phyloP scores from a whole-genome alignment of 2,888 invertebrate species.

The Pomacea canaliculata region DNA sequence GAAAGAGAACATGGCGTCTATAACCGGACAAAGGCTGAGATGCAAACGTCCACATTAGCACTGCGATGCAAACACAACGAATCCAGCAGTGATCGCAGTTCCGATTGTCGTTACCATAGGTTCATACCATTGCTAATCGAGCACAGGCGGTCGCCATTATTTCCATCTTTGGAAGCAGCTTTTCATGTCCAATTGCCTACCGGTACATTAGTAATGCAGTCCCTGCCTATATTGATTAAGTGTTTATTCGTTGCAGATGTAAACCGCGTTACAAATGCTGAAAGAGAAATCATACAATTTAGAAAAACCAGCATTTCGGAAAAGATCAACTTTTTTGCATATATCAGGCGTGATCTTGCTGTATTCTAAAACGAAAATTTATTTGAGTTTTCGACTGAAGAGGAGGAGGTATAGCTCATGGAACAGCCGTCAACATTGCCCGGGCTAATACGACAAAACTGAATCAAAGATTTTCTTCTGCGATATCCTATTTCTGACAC shows the following conservation, averaged over 20 bases:
- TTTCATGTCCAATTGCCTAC: conserved; percentile 26
- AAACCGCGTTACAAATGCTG: neutral
- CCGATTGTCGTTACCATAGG: conserved; percentile 6
- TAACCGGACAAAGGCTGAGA: conserved; percentile 16
- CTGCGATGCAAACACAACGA: neutral
- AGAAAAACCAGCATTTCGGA: too few species aligned
- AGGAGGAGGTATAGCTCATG: conserved; percentile 6
- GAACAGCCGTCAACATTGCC: conserved; percentile 26
- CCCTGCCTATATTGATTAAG: conserved; percentile 19
- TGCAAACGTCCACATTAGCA: neutral
- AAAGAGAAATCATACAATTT: too few species aligned
- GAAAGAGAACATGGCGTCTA: conserved; percentile 23
- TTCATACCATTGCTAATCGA: conserved; percentile 15
- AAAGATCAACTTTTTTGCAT: too few species aligned
- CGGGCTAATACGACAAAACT: conserved; percentile 3
- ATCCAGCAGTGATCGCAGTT: neutral
- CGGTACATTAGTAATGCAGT: conserved; percentile 32
- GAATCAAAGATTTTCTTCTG: too few species aligned
- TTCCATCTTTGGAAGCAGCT: conserved; percentile 29
- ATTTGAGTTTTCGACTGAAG: neutral
- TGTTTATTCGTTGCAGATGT: neutral
- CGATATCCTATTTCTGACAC: too few species aligned
- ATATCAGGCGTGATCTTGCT: too few species aligned
- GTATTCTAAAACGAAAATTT: too few species aligned
- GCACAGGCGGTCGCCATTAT: conserved; percentile 2